Evolutionary conservation across 2,888 invertebrate genomes (phyloP).

Genomic region (Atrina japonica): DNA sequence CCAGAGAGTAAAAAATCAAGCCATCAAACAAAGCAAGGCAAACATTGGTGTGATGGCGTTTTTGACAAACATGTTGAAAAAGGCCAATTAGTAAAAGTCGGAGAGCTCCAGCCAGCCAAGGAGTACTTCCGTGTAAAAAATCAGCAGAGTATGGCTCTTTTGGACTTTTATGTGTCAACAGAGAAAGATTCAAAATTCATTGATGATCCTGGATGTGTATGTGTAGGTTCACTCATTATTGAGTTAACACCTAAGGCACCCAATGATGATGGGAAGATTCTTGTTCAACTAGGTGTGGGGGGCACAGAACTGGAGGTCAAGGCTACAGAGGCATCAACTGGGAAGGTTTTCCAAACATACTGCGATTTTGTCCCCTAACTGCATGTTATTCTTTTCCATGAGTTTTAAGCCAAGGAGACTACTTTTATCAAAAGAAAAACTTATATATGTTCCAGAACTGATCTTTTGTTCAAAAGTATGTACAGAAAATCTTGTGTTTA

Average conservation of each 20-base stretch:
- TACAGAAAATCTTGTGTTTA: no score
- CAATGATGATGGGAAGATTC: slow-evolving; percentile 2
- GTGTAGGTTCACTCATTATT: slow-evolving; percentile 16
- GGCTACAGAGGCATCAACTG: slow-evolving; percentile 17
- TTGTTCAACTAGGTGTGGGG: slow-evolving; percentile 16
- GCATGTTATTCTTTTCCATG: no score
- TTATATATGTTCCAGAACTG: no score
- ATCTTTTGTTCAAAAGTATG: no score
- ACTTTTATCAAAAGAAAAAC: no score
- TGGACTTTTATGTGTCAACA: slow-evolving; percentile 33
- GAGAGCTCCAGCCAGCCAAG: slow-evolving; percentile 19
- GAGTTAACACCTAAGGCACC: background rate
- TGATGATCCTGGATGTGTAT: slow-evolving; percentile 3
- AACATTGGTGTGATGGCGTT: slow-evolving; percentile 32
- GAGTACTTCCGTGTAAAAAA: slow-evolving; percentile 18
- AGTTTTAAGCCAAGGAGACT: no score
- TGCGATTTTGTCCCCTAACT: slow-evolving; percentile 18
- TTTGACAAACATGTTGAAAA: slow-evolving; percentile 38
- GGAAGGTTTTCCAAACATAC: slow-evolving; percentile 9
- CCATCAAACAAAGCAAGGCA: slow-evolving; percentile 12
- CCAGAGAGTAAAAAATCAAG: slow-evolving; percentile 15
- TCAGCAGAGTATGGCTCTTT: background rate
- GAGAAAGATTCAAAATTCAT: slow-evolving; percentile 20
- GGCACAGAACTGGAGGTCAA: slow-evolving; percentile 28
- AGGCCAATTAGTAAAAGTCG: slow-evolving; percentile 26